Evolutionary conservation across 2,113 vertebrate genomes (phyloP).

Genomic region (Istiophorus platypterus): DNA sequence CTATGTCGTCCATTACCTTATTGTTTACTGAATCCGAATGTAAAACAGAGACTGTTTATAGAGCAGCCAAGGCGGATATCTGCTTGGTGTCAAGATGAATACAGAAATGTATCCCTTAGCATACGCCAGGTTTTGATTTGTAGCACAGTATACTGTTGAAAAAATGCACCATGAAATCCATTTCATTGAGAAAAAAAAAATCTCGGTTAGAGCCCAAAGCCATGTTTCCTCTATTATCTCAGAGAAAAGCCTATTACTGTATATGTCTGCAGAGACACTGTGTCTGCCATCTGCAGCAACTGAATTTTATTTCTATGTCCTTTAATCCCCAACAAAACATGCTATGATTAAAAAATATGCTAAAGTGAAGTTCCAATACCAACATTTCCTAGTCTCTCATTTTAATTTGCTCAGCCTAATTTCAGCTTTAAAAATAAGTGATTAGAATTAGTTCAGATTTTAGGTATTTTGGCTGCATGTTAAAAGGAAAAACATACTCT

Average conservation of each 20-base stretch:
- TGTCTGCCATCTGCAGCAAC: constrained; percentile 36
- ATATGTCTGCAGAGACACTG: constrained; percentile 39
- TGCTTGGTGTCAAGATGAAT: constrained; percentile 53
- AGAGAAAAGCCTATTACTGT: constrained; percentile 33
- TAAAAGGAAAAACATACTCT: neutral
- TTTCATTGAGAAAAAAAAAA: constrained; percentile 12
- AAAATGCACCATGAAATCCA: constrained; percentile 36
- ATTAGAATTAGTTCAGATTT: constrained; percentile 29
- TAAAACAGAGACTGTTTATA: constrained; percentile 43
- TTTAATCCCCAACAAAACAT: constrained; percentile 36
- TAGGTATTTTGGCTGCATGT: constrained; percentile 31
- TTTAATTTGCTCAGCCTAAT: constrained; percentile 16
- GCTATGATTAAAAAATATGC: constrained; percentile 29
- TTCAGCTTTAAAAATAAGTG: constrained; percentile 19
- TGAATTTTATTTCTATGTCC: neutral
- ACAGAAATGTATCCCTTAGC: constrained; percentile 4
- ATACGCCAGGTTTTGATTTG: constrained; percentile 55
- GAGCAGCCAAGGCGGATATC: constrained; percentile 54
- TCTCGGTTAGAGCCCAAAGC: constrained; percentile 19
- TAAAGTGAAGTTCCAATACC: constrained; percentile 8
- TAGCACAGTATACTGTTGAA: constrained; percentile 7
- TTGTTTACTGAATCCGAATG: constrained; percentile 49
- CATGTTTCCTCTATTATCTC: constrained; percentile 38
- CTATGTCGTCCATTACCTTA: constrained; percentile 42
- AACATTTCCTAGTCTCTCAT: constrained; percentile 33